Conservation (phyloP, 2,888 invertebrate genomes). For the Hirtodrosophila confusa region DNA sequence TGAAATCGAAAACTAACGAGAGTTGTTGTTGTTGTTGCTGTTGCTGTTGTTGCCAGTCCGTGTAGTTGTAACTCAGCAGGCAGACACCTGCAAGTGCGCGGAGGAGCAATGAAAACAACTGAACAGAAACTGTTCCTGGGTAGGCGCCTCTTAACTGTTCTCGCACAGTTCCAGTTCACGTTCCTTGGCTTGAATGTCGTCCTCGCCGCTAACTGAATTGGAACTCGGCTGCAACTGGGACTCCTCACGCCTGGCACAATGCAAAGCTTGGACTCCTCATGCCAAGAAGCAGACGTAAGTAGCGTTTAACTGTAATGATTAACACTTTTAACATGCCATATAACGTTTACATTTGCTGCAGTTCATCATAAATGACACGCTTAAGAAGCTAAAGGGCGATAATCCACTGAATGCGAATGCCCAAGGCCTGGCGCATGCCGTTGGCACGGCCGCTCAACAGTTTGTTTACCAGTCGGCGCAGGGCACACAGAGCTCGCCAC, state of each 20-base stretch:
- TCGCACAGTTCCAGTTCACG: slow-evolving; percentile 41
- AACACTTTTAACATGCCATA: not conserved
- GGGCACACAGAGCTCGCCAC: slow-evolving; percentile 51
- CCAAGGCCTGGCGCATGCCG: slow-evolving; percentile 58
- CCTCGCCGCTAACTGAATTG: slow-evolving; percentile 72
- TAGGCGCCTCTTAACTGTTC: slow-evolving; percentile 50
- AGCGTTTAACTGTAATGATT: slow-evolving; percentile 2
- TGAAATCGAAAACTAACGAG: slow-evolving; percentile 42
- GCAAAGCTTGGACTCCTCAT: slow-evolving; percentile 88
- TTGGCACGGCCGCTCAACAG: slow-evolving; percentile 63
- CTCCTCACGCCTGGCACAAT: slow-evolving; percentile 85
- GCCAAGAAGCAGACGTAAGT: slow-evolving; percentile 88
- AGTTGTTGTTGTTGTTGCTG: slow-evolving; percentile 49
- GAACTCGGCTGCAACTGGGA: slow-evolving; percentile 62
- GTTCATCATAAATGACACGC: slow-evolving; percentile 84
- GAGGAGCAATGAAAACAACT: slow-evolving; percentile 67
- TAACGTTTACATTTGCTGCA: slow-evolving; percentile 37
- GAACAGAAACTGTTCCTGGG: slow-evolving; percentile 52
- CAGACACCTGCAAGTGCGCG: slow-evolving; percentile 71
- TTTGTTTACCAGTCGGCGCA: slow-evolving; percentile 54
- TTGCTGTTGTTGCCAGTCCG: slow-evolving; percentile 25
- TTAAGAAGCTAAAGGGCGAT: slow-evolving; percentile 83
- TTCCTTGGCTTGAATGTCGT: slow-evolving; percentile 79
- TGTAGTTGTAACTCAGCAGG: slow-evolving; percentile 64
- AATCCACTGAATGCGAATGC: slow-evolving; percentile 64